Conservation (phyloP, 2,797 vertebrate species). For the Gorsachius magnificus region DNA sequence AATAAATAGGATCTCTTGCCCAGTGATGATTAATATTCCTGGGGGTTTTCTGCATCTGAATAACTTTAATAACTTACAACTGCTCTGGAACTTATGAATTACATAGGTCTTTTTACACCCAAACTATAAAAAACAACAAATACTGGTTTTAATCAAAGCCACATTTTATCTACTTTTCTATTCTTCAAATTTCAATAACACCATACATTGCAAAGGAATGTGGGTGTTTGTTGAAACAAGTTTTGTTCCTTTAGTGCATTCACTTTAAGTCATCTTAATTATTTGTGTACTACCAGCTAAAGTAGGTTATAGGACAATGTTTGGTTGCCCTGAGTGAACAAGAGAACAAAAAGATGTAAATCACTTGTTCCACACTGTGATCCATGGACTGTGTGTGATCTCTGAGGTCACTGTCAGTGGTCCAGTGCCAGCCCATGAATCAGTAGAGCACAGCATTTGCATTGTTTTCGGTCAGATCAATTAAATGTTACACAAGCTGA, state of each 20-base stretch:
- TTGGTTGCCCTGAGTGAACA: neutral
- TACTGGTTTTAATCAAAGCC: conserved; percentile 32
- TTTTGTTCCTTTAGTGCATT: neutral
- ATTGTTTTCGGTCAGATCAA: neutral
- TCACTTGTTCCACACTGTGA: neutral
- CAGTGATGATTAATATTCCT: neutral
- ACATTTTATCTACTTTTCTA: conserved; percentile 31
- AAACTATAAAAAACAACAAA: neutral
- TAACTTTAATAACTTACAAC: neutral
- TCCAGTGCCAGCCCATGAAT: neutral
- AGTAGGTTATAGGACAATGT: neutral
- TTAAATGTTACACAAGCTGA: neutral
- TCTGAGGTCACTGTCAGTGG: neutral
- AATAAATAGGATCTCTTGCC: neutral
- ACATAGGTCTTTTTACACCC: conserved; percentile 20
- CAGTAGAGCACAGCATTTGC: neutral
- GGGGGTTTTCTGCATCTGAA: neutral
- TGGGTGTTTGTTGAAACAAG: conserved; percentile 45
- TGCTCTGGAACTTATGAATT: neutral
- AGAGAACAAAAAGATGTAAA: neutral
- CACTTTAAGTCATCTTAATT: neutral
- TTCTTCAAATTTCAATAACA: conserved; percentile 17
- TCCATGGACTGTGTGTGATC: neutral
- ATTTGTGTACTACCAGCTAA: neutral
- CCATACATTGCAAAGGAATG: neutral